Conservation (phyloP, 2,888 invertebrate species). For the Brachynemurus nebulosus region DNA sequence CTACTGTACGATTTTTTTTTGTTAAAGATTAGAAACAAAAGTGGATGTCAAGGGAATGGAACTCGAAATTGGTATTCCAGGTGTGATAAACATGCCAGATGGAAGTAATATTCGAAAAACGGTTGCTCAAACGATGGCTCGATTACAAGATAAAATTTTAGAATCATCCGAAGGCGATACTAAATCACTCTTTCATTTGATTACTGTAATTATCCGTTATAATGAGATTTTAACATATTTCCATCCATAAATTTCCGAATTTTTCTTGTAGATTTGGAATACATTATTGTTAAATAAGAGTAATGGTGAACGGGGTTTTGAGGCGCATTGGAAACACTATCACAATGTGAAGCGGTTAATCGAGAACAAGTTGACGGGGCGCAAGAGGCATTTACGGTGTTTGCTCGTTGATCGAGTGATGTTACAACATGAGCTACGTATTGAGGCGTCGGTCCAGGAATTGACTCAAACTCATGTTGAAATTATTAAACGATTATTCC, state of each 20-base stretch:
- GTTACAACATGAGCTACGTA: constrained; percentile 48
- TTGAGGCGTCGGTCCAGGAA: constrained; percentile 30
- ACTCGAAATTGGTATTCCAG: constrained; percentile 14
- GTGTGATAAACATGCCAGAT: constrained; percentile 39
- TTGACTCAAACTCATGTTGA: constrained; percentile 46
- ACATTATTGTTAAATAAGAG: constrained; percentile 41
- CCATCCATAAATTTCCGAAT: constrained; percentile 3
- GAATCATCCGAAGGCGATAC: constrained; percentile 63
- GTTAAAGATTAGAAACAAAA: constrained; percentile 7
- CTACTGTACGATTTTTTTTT: too few relatives aligned
- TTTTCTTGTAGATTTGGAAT: constrained; percentile 48
- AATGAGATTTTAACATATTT: too few relatives aligned
- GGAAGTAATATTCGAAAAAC: constrained; percentile 54
- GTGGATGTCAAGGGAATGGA: constrained; percentile 19
- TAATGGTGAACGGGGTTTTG: constrained; percentile 38
- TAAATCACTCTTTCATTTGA: constrained; percentile 42
- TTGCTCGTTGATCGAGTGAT: constrained; percentile 50
- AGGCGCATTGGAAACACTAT: constrained; percentile 51
- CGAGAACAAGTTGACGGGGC: constrained; percentile 47
- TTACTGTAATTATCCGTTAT: constrained; percentile 31
- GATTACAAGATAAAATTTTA: constrained; percentile 50
- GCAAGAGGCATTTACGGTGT: constrained; percentile 44
- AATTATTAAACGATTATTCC: constrained; percentile 45
- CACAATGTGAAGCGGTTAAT: constrained; percentile 44
- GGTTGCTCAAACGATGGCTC: constrained; percentile 43